Base-by-base conservation (phyloP, 2,888 invertebrate genomes). In the Eugnorisma glareosa region DNA sequence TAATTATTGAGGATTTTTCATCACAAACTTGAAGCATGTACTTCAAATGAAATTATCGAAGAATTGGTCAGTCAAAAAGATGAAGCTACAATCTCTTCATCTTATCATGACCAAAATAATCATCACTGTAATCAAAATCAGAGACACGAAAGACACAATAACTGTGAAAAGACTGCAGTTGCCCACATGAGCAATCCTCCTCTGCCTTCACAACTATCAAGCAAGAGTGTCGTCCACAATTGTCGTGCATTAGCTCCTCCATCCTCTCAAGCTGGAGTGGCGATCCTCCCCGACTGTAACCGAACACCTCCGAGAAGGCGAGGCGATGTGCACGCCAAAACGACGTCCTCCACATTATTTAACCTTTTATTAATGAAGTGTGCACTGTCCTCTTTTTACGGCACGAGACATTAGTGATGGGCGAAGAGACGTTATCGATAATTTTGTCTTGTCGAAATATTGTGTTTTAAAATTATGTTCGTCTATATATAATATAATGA, bases 361-460 rank as follows among this genome's bases (percentile, higher is more conserved):
- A 94, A 95, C 93, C 93, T 94, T 94, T 94, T 94, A 93, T 93
- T 94, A 95, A 94, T 94, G 94, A 95, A 95, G 95, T 94, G 94
- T 94, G 93, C 92, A 85, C 86, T 90, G 92, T 94, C 93, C 91
- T 95, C 93, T 93, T 95, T 94, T 95, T 94, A 93, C 90, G 93
- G 94, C 95, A 95, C 95, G 95, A 93, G 95, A 92, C 91, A 75
- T 45, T 91, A 94, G 94, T 91, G 94, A 87, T 89, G 94, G 75
- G 84, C 72, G 37, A 68, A 28, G 7, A 40, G 18, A 35, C 28
- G 54, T 18, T 75, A 64, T 87, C 72, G 73, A 79, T 73, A 75
- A 37, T 21, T 1, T 48, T 69, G 31, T 61, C 64, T 28, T 67
- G 40, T 74, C 73, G 79, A 79, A 72, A 61, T 67, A 73, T 67